Conservation (phyloP, 2,797 vertebrate species). For the Cynodonichthys magdalenae region DNA sequence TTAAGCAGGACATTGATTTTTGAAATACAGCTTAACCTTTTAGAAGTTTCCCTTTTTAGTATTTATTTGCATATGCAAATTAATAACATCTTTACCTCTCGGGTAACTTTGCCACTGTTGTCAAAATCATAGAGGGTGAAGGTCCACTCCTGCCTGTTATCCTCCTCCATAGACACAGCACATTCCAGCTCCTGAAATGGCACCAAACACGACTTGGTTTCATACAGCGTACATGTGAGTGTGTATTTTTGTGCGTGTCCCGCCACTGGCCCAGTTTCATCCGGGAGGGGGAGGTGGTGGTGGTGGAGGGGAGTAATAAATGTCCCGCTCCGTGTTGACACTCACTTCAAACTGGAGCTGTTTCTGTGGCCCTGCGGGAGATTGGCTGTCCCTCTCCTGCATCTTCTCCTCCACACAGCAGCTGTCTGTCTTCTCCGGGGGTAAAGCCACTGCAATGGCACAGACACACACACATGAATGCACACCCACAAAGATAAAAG, state of each 20-base stretch:
- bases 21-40: background rate
- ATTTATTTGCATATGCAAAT: background rate
- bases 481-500: conserved; percentile 63
- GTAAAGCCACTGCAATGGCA: conserved; percentile 88
- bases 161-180: conserved; percentile 96
- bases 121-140: conserved; percentile 99
- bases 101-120: conserved; percentile 98
- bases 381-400: conserved; percentile 84
- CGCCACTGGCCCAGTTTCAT: conserved; percentile 56
- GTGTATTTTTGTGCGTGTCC: conserved; percentile 22
- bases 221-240: conserved; percentile 10
- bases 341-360: conserved; percentile 98
- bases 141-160: conserved; percentile 98
- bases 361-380: conserved; percentile 86
- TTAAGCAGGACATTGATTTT: too few relatives aligned
- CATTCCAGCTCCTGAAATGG: conserved; percentile 94
- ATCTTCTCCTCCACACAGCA: conserved; percentile 90
- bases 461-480: conserved; percentile 38
- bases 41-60: too few relatives aligned
- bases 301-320: conserved; percentile 63
- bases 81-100: conserved; percentile 84
- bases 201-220: conserved; percentile 26
- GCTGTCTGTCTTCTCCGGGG: conserved; percentile 92
- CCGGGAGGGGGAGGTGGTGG: conserved; percentile 22
- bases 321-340: conserved; percentile 57